Conservation (phyloP, 2,888 invertebrate species). For the Leptopilina myrica region DNA sequence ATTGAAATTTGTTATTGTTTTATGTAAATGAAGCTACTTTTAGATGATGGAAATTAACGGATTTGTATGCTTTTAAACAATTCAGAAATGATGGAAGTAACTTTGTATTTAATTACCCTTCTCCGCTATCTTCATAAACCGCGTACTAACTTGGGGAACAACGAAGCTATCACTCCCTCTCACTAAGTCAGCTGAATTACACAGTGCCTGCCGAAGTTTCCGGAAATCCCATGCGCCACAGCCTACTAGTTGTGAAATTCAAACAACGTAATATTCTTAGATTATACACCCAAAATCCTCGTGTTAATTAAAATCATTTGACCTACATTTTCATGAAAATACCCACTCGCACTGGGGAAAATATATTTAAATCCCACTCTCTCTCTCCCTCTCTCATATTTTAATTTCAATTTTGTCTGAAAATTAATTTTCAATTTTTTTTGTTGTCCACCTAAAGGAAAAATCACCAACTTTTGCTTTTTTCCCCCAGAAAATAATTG, state of each 20-base stretch:
- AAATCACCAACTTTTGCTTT: no score
- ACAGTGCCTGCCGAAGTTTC: slow-evolving; percentile 60
- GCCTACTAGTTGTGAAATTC: slow-evolving; percentile 22
- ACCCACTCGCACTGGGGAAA: neutral
- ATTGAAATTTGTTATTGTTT: neutral
- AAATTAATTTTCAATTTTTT: neutral
- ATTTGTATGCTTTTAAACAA: slow-evolving; percentile 5
- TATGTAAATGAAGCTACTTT: neutral
- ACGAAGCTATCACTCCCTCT: slow-evolving; percentile 52
- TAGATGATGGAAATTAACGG: slow-evolving; percentile 13
- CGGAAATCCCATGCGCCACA: slow-evolving; percentile 41
- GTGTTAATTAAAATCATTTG: slow-evolving; percentile 14
- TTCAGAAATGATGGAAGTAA: slow-evolving; percentile 44
- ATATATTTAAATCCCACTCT: neutral
- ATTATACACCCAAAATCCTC: slow-evolving; percentile 9
- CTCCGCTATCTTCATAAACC: slow-evolving; percentile 57
- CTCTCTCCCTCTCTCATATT: neutral
- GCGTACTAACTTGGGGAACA: slow-evolving; percentile 57
- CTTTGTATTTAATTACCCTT: slow-evolving; percentile 58
- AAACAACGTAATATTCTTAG: slow-evolving; percentile 10
- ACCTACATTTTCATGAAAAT: neutral
- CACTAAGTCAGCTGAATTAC: slow-evolving; percentile 59
- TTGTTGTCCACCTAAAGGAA: neutral
- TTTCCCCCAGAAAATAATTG: no score
- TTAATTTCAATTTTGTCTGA: neutral